Percentiles rank a stretch among this genome's conserved stretches.
Evolutionary conservation across 37 sponge, comb jelly and placozoan genomes (phyloP).

Genomic region (Halichondria panicea): DNA sequence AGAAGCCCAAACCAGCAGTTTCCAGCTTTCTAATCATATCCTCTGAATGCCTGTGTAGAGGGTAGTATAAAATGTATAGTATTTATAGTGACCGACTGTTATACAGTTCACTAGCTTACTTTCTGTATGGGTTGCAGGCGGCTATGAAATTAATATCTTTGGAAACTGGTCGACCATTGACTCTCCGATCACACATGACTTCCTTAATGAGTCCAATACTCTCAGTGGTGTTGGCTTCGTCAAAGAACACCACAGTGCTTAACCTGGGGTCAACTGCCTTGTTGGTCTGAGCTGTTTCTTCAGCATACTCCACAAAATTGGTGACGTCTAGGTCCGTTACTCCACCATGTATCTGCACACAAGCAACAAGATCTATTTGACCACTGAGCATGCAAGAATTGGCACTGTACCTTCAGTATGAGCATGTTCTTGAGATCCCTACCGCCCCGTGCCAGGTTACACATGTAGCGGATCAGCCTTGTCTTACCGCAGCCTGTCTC

Average conservation of each 20-base stretch:
- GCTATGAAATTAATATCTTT: constrained; percentile 86
- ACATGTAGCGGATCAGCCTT: constrained; percentile 82
- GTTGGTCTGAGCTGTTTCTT: constrained; percentile 48
- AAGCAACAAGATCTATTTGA: neutral
- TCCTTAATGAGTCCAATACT: constrained; percentile 93
- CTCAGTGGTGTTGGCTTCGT: constrained; percentile 95
- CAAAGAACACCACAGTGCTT: constrained; percentile 93
- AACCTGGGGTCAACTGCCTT: constrained; percentile 3
- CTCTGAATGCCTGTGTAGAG: constrained; percentile 78
- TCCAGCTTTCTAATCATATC: constrained; percentile 85
- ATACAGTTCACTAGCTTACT: no score
- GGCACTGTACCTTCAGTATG: constrained; percentile 44
- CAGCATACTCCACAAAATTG: constrained; percentile 49
- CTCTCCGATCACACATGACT: constrained; percentile 90
- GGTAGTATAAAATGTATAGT: no score
- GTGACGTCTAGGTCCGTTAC: constrained; percentile 63
- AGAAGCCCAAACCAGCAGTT: constrained; percentile 89
- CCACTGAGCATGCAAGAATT: neutral
- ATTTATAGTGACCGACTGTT: no score
- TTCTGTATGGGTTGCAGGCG: constrained; percentile 92
- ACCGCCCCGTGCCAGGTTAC: constrained; percentile 41
- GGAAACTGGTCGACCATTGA: constrained; percentile 65
- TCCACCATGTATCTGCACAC: constrained; percentile 83
- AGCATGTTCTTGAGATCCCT: constrained; percentile 30
- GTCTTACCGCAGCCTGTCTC: constrained; percentile 98